Evolutionary conservation across 2,888 invertebrate species (phyloP).

Genomic region (Drosophila putrida): DNA sequence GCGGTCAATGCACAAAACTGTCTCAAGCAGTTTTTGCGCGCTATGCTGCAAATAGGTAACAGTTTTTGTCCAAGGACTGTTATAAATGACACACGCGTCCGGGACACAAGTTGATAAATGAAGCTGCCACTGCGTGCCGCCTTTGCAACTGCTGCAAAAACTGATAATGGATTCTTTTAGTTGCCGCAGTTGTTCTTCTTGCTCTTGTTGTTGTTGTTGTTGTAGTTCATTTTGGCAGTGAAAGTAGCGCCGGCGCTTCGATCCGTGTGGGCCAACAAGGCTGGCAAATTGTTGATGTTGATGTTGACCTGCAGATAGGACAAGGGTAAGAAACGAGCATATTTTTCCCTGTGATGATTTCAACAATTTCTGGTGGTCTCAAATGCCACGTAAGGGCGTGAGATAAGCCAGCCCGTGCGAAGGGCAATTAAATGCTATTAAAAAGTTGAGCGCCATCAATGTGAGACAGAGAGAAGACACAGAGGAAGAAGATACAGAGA

Average conservation of each 20-base stretch:
- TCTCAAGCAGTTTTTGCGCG: constrained; percentile 69
- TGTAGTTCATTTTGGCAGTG: constrained; percentile 53
- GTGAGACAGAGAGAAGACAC: constrained; percentile 44
- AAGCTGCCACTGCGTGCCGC: constrained; percentile 50
- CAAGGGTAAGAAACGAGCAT: constrained; percentile 36
- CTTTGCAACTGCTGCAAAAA: neutral
- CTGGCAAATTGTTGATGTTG: constrained; percentile 50
- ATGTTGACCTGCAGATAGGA: constrained; percentile 50
- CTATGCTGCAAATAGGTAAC: constrained; percentile 23
- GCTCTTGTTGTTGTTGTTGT: constrained; percentile 15
- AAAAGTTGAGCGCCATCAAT: constrained; percentile 47
- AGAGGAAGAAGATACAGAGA: constrained; percentile 4
- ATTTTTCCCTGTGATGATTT: constrained; percentile 34
- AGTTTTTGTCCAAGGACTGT: constrained; percentile 46
- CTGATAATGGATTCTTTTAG: constrained; percentile 59
- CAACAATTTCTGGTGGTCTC: constrained; percentile 65
- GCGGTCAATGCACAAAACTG: constrained; percentile 53
- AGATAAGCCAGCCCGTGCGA: constrained; percentile 66
- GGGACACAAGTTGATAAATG: constrained; percentile 68
- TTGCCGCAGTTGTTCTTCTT: constrained; percentile 34
- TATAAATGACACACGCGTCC: constrained; percentile 69
- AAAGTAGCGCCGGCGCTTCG: constrained; percentile 72
- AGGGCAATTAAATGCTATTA: constrained; percentile 80
- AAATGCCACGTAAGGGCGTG: constrained; percentile 44
- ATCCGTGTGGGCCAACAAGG: constrained; percentile 55